Conservation (phyloP, 2,888 invertebrate species). For the Drosophila testacea region DNA sequence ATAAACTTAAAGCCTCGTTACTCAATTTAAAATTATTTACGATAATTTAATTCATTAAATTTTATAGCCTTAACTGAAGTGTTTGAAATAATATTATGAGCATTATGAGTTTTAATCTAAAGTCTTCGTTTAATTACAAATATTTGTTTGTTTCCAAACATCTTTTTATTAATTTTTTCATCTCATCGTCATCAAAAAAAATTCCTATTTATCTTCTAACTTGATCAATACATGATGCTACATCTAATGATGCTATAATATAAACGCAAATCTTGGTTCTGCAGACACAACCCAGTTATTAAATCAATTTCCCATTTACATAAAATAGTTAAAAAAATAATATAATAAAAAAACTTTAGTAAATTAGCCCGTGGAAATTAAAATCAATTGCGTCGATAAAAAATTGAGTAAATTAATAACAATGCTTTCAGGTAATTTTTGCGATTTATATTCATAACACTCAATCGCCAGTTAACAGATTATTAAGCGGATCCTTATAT, state of each 20-base stretch:
- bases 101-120: too few species aligned
- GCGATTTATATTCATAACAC: constrained; percentile 41
- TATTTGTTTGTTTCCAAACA: too few species aligned
- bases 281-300: not conserved
- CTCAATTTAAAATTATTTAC: too few species aligned
- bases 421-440: constrained; percentile 7
- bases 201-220: too few species aligned
- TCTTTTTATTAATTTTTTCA: too few species aligned
- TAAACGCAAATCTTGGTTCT: not conserved
- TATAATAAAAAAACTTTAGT: constrained; percentile 19
- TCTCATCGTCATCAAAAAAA: too few species aligned
- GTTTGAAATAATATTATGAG: too few species aligned
- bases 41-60: too few species aligned
- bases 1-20: too few species aligned
- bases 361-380: constrained; percentile 31
- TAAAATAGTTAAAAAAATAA: not conserved
- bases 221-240: too few species aligned
- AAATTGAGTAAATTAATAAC: constrained; percentile 29
- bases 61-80: too few species aligned
- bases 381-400: constrained; percentile 22
- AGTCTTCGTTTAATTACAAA: too few species aligned
- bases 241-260: not conserved
- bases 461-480: constrained; percentile 29
- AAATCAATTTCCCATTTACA: not conserved
- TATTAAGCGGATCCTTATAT: constrained; percentile 34